Evolutionary conservation across 1,140 invertebrate genomes (phyloP).

Genomic region (Nasonia giraulti): DNA sequence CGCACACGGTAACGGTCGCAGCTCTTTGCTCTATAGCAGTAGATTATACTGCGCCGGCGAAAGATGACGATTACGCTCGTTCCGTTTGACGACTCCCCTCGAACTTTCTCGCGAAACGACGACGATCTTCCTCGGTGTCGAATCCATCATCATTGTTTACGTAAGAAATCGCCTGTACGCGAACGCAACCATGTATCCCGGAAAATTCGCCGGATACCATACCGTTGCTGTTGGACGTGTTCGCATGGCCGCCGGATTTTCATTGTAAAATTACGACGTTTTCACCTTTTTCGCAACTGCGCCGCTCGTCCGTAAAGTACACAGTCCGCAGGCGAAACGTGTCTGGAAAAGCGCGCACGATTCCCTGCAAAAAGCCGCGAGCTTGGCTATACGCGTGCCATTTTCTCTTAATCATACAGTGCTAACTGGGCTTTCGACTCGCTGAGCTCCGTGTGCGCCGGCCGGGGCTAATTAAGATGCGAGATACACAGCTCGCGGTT

Average conservation of each 20-base stretch:
- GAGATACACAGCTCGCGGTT: background rate
- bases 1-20: background rate
- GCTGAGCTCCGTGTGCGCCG: too few species aligned
- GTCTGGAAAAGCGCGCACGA: background rate
- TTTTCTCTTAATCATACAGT: constrained; percentile 9
- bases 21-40: background rate
- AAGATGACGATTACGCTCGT: constrained; percentile 17
- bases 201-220: background rate
- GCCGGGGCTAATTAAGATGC: background rate
- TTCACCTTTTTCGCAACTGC: constrained; percentile 23
- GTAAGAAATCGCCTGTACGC: background rate
- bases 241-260: background rate
- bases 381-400: background rate
- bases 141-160: constrained; percentile 5
- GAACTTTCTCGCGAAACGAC: constrained; percentile 4
- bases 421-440: background rate
- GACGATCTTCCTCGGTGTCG: background rate
- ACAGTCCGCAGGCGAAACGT: background rate
- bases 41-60: background rate
- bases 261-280: constrained; percentile 26
- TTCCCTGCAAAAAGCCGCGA: background rate
- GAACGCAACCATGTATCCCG: background rate
- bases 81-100: background rate
- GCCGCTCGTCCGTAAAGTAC: background rate
- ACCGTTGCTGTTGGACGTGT: background rate